A percentile compares a stretch with the other conserved stretches of the same genome.
Conservation (phyloP, 2,113 vertebrate species). For the Tauraco erythrolophus region DNA sequence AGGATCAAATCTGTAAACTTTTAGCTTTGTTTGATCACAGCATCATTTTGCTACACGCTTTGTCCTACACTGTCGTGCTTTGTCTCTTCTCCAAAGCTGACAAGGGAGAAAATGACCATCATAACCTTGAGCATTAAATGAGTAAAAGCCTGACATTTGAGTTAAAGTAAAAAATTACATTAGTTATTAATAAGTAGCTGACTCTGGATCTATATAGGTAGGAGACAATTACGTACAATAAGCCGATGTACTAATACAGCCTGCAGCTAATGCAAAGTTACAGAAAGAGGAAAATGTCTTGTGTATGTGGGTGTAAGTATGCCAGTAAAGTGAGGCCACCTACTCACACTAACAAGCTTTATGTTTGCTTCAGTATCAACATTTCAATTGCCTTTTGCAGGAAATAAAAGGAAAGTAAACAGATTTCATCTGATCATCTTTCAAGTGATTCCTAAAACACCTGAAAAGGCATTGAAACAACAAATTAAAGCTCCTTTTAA, state of each 20-base stretch:
- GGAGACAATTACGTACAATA: background rate
- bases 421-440: background rate
- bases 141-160: background rate
- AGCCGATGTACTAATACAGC: background rate
- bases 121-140: background rate
- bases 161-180: background rate
- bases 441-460: background rate
- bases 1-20: background rate
- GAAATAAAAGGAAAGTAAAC: background rate
- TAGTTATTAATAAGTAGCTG: background rate
- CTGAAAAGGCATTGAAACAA: background rate
- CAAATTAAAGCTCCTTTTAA: constrained; percentile 23
- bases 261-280: background rate
- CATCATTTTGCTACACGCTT: background rate
- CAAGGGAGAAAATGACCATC: background rate
- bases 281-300: background rate
- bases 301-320: background rate
- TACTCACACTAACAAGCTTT: background rate
- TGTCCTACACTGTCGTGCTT: background rate
- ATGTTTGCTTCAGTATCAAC: background rate
- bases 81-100: background rate
- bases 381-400: background rate
- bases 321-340: background rate
- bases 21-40: background rate
- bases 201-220: background rate